Percentiles rank a stretch among this genome's conserved stretches.
Evolutionary conservation across 2,797 vertebrate genomes (phyloP).

Genomic region (Aplochiton taeniatus): DNA sequence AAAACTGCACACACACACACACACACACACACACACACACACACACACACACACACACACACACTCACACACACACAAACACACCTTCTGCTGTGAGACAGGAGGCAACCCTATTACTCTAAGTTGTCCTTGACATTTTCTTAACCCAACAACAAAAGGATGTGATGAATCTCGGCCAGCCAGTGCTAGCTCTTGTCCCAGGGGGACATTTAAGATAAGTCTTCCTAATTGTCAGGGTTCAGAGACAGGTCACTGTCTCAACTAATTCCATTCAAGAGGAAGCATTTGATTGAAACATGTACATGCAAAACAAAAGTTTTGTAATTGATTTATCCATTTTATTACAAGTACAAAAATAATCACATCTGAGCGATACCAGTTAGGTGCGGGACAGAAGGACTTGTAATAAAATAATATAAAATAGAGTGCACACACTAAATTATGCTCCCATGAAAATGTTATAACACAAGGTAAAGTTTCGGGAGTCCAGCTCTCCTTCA

Average conservation of each 20-base stretch:
- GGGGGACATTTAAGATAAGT: constrained; percentile 54
- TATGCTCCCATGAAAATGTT: too few species aligned
- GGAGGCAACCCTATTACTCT: constrained; percentile 64
- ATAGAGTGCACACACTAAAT: too few species aligned
- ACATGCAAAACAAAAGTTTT: too few species aligned
- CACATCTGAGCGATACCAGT: too few species aligned
- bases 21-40: neutral
- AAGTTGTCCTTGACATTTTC: constrained; percentile 68
- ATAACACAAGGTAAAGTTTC: too few species aligned
- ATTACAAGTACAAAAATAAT: too few species aligned
- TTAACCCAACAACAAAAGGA: constrained; percentile 68
- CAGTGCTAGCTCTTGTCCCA: constrained; percentile 58
- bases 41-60: constrained; percentile 20
- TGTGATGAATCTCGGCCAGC: constrained; percentile 60
- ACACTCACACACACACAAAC: neutral
- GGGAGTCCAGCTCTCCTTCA: too few species aligned
- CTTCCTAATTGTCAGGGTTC: constrained; percentile 60
- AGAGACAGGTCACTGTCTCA: constrained; percentile 58
- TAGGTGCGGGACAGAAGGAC: too few species aligned
- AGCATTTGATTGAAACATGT: too few species aligned
- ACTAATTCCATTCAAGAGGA: constrained; percentile 35
- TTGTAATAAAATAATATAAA: too few species aligned
- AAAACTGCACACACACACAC: constrained; percentile 8
- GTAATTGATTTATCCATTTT: too few species aligned
- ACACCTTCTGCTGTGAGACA: constrained; percentile 31